phyloP scores from a whole-genome alignment of 2,797 vertebrate species.

The Otolemur crassicaudatus region DNA sequence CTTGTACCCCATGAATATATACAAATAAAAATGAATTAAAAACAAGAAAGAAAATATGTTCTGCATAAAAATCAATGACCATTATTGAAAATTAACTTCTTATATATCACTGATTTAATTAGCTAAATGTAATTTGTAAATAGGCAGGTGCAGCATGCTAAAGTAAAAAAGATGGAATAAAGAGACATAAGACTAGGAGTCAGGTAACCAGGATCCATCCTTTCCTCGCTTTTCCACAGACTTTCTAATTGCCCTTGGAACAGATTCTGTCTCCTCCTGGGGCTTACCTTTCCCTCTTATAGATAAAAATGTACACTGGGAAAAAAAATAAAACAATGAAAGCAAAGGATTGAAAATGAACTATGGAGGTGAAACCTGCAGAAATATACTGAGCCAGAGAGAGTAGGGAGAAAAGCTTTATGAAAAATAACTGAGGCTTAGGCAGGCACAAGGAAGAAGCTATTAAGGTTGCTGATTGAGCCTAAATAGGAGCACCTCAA shows the following conservation, averaged over 20 bases:
- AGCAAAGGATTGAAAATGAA: background rate
- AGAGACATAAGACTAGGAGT: background rate
- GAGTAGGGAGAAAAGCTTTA: background rate
- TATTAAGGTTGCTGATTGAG: background rate
- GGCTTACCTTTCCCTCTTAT: background rate
- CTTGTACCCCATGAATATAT: background rate
- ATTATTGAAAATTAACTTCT: conserved; percentile 20
- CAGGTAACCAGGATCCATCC: background rate
- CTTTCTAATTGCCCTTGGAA: background rate
- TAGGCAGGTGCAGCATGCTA: background rate
- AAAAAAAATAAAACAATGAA: background rate
- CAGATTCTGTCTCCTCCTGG: background rate
- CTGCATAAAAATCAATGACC: conserved; percentile 17
- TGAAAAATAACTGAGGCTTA: background rate
- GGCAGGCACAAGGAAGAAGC: background rate
- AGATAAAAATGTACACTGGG: background rate
- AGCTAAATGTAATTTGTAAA: background rate
- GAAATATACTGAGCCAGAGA: background rate
- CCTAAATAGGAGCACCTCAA: background rate
- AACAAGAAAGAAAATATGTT: background rate
- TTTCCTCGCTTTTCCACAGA: background rate
- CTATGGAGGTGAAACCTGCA: background rate
- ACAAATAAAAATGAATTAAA: background rate
- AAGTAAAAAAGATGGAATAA: background rate
- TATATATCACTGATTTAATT: background rate